Percentiles rank a stretch among this genome's conserved stretches.
Evolutionary conservation across 2,113 vertebrate genomes (phyloP).

Genomic region (Natator depressus): DNA sequence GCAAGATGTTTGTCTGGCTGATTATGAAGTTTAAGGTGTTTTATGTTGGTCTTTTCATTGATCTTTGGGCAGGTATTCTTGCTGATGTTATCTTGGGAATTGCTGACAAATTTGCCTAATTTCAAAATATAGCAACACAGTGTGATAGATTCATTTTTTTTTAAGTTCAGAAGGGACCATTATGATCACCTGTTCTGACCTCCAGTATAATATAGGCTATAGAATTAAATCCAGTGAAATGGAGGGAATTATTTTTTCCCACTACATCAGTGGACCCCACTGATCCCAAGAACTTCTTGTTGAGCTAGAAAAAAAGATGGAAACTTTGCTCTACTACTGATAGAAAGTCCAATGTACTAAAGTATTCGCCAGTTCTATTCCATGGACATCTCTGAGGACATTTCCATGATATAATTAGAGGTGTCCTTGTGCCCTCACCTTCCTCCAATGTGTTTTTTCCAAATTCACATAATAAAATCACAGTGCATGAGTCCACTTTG

Average conservation of each 20-base stretch:
- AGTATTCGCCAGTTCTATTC: neutral
- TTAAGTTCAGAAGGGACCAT: rapidly evolving
- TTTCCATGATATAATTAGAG: neutral
- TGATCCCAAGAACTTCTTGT: neutral
- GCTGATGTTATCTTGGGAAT: neutral
- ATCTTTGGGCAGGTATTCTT: neutral
- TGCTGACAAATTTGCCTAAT: neutral
- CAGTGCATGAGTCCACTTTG: rapidly evolving
- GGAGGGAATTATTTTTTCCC: neutral
- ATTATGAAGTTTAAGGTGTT: neutral
- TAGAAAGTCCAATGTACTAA: neutral
- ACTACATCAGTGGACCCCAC: neutral
- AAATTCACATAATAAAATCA: neutral
- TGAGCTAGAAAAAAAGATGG: neutral
- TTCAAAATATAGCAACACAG: neutral
- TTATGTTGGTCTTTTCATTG: neutral
- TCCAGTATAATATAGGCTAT: neutral
- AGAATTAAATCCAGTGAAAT: neutral
- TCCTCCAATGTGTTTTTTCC: neutral
- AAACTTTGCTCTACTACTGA: neutral
- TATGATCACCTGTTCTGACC: neutral
- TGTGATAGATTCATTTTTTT: neutral
- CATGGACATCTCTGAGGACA: neutral
- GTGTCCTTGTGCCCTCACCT: neutral
- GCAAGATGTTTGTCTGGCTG: neutral